Base-by-base conservation (phyloP, 2,888 invertebrate genomes). In the Andricus curvator region DNA sequence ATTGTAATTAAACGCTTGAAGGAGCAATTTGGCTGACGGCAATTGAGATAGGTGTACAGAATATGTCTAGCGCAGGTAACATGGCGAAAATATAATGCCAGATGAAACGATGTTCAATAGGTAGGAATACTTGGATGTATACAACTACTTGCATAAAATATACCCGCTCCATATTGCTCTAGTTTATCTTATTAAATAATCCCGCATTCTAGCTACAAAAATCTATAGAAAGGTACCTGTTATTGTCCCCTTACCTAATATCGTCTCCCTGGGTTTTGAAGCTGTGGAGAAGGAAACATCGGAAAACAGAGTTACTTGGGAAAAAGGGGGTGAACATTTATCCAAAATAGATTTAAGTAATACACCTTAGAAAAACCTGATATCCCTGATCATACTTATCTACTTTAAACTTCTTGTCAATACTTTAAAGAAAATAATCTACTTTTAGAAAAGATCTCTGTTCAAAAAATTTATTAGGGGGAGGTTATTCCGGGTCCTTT, bases 161-260 rank as follows among this genome's bases (percentile, higher is more conserved):
- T 56, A 74, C 51, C 74, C 51, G 74, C 56, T 74, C 74, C 74
- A 74, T 74, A 74, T 74, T 74, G 74, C 74, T 74, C 74, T 74
- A 74, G 56, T 13, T 74, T 68, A 20, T 56, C 33, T 74, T 74
- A 74, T 56, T 56, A 56, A 74, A 74, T 74, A 74, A 60, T 33
- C 74, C 74, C 74, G 56, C 56, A 74, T 74, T 74, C 74, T 74
- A 74, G 74, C 74, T 74, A 74, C 74, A 74, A 56, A 74, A 74
- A 74, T 74, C 74, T 74, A 74, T 60, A 74, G 74, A 74, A 74
- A 74, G 74, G 74, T 74, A 74, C 74, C 74, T 74, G 74, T 74
- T 74, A 74, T 74, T 56, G 74, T 56, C 74, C 74, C 74, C 74
- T 74, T 74, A 74, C 74, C 74, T 74, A 74, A 74, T 74, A 74